A percentile compares a stretch with the other conserved stretches of the same genome.
Conservation (phyloP, 1,140 invertebrate species). For the Eulimnadia texana region DNA sequence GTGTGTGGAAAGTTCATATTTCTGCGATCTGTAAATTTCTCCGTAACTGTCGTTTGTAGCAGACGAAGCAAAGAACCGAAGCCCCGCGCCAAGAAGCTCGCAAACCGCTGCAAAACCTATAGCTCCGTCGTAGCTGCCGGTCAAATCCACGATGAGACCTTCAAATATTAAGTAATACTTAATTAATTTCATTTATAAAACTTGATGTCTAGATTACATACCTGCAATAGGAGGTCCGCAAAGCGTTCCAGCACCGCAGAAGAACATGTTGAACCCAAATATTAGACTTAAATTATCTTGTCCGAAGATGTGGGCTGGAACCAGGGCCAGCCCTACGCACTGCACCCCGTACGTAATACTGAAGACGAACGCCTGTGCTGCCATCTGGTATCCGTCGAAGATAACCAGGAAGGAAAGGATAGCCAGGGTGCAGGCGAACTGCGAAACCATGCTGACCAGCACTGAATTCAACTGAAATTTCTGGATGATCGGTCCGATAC, state of each 20-base stretch:
- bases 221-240: constrained; percentile 19
- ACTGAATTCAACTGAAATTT: not conserved
- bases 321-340: constrained; percentile 16
- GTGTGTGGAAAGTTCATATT: too few relatives aligned
- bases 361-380: constrained; percentile 16
- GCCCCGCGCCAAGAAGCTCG: not conserved
- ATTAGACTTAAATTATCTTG: constrained; percentile 17
- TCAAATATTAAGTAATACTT: too few relatives aligned
- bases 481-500: constrained; percentile 12
- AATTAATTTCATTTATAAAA: too few relatives aligned
- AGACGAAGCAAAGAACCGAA: not conserved
- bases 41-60: not conserved
- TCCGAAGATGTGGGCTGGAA: constrained; percentile 16
- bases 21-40: too few relatives aligned
- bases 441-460: constrained; percentile 5
- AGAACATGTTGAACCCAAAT: constrained; percentile 18
- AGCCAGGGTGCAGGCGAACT: constrained; percentile 11
- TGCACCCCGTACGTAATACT: constrained; percentile 18
- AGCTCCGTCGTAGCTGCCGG: not conserved
- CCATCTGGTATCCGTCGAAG: constrained; percentile 6
- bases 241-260: constrained; percentile 18
- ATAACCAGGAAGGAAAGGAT: constrained; percentile 14
- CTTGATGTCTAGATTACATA: constrained; percentile 2
- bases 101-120: not conserved
- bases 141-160: not conserved